These are phyloP conservation scores for Parotocinclus haroldoi DNA, from an alignment of 2,797 vertebrate genomes.

Conservation along the genomic window DNA sequence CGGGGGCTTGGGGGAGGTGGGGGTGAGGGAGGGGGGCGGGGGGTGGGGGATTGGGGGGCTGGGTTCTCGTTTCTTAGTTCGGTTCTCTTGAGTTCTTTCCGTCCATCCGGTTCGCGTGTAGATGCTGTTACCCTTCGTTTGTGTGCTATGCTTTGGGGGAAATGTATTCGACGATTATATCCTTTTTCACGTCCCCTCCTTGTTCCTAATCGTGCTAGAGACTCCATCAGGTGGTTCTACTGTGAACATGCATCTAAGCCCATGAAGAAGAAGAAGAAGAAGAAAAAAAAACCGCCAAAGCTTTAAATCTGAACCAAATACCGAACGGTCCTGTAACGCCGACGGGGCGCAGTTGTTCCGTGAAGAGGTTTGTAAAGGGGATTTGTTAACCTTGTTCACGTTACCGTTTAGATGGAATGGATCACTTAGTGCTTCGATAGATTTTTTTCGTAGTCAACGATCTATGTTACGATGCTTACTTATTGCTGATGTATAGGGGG, in stretches of 20 bases:
- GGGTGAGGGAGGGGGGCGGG: too few relatives aligned
- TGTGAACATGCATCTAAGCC: conserved; percentile 82
- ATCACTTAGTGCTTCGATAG: conserved; percentile 85
- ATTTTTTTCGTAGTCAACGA: conserved; percentile 80
- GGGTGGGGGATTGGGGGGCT: conserved; percentile 9
- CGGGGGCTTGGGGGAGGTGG: too few relatives aligned
- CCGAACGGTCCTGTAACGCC: conserved; percentile 49
- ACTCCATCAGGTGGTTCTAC: conserved; percentile 85
- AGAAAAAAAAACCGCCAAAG: conserved; percentile 66
- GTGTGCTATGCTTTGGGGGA: conserved; percentile 71
- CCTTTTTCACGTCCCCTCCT: conserved; percentile 62
- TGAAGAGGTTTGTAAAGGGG: conserved; percentile 27
- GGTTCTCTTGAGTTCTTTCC: conserved; percentile 59
- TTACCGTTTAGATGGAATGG: conserved; percentile 84
- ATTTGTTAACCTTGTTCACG: conserved; percentile 56
- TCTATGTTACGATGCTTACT: conserved; percentile 84
- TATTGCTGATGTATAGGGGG: conserved; percentile 80
- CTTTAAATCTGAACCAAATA: conserved; percentile 45
- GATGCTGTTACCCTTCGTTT: conserved; percentile 68
- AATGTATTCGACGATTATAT: conserved; percentile 70
- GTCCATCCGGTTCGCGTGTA: conserved; percentile 58
- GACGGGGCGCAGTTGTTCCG: conserved; percentile 27
- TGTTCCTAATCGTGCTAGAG: conserved; percentile 73
- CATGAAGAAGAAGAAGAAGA: too few relatives aligned
- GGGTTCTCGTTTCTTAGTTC: conserved; percentile 35